Evolutionary conservation across 2,797 vertebrate species (phyloP), one percentile per base, ranked within the genome.

Genomic region (Schizopygopsis pylzovi): DNA sequence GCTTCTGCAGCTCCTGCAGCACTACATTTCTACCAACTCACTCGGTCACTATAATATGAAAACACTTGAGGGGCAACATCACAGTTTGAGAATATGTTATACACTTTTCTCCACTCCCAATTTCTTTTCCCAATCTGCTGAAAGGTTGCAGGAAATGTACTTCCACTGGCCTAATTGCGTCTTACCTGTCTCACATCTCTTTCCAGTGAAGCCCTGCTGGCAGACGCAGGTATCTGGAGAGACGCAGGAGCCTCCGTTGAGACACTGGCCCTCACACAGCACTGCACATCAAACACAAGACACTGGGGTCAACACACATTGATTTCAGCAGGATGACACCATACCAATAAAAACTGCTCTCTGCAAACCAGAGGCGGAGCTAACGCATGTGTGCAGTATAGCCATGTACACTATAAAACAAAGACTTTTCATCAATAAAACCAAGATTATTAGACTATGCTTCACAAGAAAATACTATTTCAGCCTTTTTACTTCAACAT

Each of bases 151-250:
- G 45, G 33, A 68, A 78, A 68, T 77, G 67, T 3, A 22, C 49
- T 72, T 41, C 37, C 47, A n/a, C 4, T 41, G 45, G 20, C 47
- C n/a, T 45, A 47, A 47, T 61, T 71, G 76, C 12, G 0, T 71
- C 94, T 94, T 93, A 97, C 96, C 97, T 77, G 95, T 95, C 92
- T 97, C 96, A 89, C 97, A 97, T 91, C 94, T 95, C 89, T 91
- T 93, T n/a, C 97, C 97, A 0, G 96, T 97, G 91, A 97, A 97
- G 67, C 97, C 97, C 85, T 96, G 96, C 25, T 96, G 97, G 89
- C 97, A 97, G 79, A 96, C 93, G 84, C 97, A 97, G 63, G 96
- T 94, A 12, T 97, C 95, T 72, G 96, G 95, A 70, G 95, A 93
- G 56, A 97, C 94, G n/a, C 97, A 97, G 87, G 95, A 95, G 33